Base-by-base conservation (phyloP, 1,140 invertebrate genomes). In the Atta texana region DNA sequence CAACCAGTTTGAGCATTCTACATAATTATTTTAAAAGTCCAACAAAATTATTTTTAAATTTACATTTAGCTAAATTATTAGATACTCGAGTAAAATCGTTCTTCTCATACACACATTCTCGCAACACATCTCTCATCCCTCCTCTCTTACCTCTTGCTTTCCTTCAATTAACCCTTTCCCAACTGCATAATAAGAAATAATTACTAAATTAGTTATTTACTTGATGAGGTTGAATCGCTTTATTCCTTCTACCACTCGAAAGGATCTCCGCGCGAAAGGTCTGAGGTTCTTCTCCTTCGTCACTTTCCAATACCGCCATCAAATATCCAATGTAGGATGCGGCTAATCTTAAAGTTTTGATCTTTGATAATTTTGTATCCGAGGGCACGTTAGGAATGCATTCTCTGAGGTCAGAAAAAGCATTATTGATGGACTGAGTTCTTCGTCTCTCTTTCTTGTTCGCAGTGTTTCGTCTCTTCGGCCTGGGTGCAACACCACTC, bases 301-400 rank as follows among this genome's bases (percentile, higher is more conserved):
- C 97, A 75, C 97, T 97, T 92, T 98, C 97, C 87, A 98, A 94
- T 0, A 98, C 97, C 59, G 97, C 97, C 94, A 98, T 97, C 61
- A 99, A 96, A 92, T 99, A 98, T 10, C 97, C 97, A 87, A 99
- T 99, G 94, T 99, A 99, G 0, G 98, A 98, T 0, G 98, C 98
- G 0, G 98, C 98, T 87, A 99, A 94, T 66, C 98, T 96, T 44
- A 99, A 95, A 0, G 98, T 98, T 94, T 99, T 99, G 87, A 99
- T 98, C 96, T 99, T 98, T 10, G 98, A 98, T 66, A 99, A 94
- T 95, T 99, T 99, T 0, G 98, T 99, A 93, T 99, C 99, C 0
- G 98, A 97, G 0, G 98, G 98, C 7, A 99, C 98, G 92, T 99
- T 99, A 0, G 99, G 99, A 91, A 99, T 99, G 93, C 98, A 98